Evolutionary conservation across 2,888 invertebrate genomes (phyloP), one percentile per base, ranked within the genome.

Genomic region (Ferrisia virgata): DNA sequence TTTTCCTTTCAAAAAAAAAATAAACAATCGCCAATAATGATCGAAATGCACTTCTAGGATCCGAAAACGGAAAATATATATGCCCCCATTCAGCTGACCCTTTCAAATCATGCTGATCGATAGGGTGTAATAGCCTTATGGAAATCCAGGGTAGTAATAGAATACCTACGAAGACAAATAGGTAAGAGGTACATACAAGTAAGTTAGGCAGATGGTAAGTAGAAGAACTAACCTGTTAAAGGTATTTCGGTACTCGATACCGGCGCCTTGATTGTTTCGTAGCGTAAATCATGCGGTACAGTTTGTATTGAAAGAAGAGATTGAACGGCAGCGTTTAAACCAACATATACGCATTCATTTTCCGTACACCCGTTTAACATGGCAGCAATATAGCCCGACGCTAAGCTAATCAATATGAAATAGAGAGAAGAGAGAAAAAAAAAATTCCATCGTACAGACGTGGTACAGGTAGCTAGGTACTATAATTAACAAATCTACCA

Each of bases 301-400:
- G 93, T 92, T 15, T 90, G 89, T 79, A 90, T 88, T 0, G 92
- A 91, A 69, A 89, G 87, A 47, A 94, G 88, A 0, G 94, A 92
- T 79, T 89, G 88, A 86, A 89, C 89, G 0, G 94, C 94, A 25
- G 93, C 91, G 85, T 90, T 88, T 86, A 93, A 91, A 0, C 93
- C 94, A 22, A 92, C 88, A 3, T 90, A 89, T 13, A 93, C 89
- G 87, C 93, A 92, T 85, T 90, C 88, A 78, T 91, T 89, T 88
- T 94, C 92, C 6, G 88, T 86, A 53, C 89, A 88, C 0, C 91
- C 91, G 40, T 88, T 88, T 31, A 94, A 88, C 87, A 93, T 89
- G 0, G 92, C 93, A 28, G 91, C 89, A 84, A 94, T 92, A 87
- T 93, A 92, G 0, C 94, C 94, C 5, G 88, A 88, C n/a, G 88